A percentile compares a stretch with the other conserved stretches of the same genome.
phyloP scores from a whole-genome alignment of 2,797 vertebrate species.

The Potorous gilbertii region DNA sequence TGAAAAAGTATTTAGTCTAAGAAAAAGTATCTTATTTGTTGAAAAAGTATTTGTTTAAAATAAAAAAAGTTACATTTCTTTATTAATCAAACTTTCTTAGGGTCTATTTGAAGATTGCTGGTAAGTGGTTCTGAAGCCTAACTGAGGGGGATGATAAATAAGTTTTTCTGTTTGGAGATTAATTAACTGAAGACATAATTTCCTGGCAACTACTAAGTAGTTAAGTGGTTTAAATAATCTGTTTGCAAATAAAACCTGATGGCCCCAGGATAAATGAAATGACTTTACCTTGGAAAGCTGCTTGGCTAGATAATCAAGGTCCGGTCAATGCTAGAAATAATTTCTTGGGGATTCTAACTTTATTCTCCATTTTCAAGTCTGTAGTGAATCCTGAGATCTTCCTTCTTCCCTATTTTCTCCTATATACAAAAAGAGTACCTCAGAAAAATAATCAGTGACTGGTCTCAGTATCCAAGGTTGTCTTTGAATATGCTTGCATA shows the following conservation, averaged over 20 bases:
- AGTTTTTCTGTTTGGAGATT: constrained; percentile 25
- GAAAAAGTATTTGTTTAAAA: no score
- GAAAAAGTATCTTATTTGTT: no score
- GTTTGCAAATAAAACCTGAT: constrained; percentile 17
- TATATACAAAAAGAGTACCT: neutral
- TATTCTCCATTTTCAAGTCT: neutral
- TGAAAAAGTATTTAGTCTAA: no score
- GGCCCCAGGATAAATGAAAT: constrained; percentile 8
- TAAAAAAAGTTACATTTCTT: neutral
- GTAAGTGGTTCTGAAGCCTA: neutral
- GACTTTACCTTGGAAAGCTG: neutral
- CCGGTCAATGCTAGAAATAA: neutral
- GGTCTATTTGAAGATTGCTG: neutral
- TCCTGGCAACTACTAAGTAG: constrained; percentile 35
- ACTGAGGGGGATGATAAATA: neutral
- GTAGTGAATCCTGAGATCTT: neutral
- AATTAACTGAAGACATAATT: constrained; percentile 15
- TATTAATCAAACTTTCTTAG: neutral
- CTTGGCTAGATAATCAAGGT: constrained; percentile 9
- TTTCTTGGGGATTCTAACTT: neutral
- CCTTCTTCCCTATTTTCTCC: constrained; percentile 12
- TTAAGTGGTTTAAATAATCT: constrained; percentile 51
- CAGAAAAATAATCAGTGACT: neutral
- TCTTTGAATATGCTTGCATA: neutral
- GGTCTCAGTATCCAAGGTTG: neutral